Evolutionary conservation across 2,888 invertebrate genomes (phyloP), one percentile per base, ranked within the genome.

Genomic region (Linnaemya vulpina): DNA sequence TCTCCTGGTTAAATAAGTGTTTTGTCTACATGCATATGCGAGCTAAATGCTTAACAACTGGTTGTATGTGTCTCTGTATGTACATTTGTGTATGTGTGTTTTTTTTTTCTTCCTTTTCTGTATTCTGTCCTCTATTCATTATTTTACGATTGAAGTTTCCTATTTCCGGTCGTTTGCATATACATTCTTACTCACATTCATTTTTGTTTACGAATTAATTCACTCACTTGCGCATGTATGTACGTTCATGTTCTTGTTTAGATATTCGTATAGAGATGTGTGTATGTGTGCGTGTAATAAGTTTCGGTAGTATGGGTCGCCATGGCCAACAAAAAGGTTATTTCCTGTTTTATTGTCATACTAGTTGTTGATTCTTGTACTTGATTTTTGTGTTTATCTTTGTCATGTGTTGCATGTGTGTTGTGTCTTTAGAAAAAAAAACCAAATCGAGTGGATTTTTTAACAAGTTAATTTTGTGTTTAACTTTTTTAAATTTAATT

Each of bases 81-180:
- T 60, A 17, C 60, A 7, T 40, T 5, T 55, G 40, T 30, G 13
- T 51, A n/a, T 63, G 13, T 60, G 7, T 75, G 3, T 78, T 30
- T 13, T 20, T 20, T 9, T 30, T 30, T 30, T 30, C 30, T 2
- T 30, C 30, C 9, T 73, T 40, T 17, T 65, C 11, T 40, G 17
- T 73, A 30, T 74, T 73, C 46, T 82, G 58, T 58, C 75, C 75
- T 80, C 67, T 80, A 81, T 85, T 85, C 84, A 85, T 85, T 85
- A 82, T 85, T 82, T 78, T 82, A 78, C 84, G 81, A 85, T 85
- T 85, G 84, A 85, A 85, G 81, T 85, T 85, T 85, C 81, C 81
- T 81, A 85, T 85, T 85, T 85, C 84, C 84, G 81, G 77, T 85
- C 74, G 81, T 78, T 85, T 85, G 74, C 77, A 81, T 78, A 70